phyloP scores from a whole-genome alignment of 1,140 invertebrate species.

The Doryteuthis pealeii region DNA sequence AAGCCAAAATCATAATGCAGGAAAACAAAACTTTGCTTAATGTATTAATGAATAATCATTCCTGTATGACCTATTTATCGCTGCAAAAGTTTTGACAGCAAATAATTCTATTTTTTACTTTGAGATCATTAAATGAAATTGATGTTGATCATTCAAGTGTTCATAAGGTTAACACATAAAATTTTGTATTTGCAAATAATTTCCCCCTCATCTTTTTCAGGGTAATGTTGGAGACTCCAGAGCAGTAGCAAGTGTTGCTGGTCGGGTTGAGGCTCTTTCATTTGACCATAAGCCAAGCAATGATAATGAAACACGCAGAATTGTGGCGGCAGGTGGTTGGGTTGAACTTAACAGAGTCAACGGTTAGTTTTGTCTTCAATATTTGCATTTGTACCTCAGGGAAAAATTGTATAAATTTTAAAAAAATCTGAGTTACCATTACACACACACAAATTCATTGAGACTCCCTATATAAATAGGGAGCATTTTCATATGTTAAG shows the following conservation, averaged over 20 bases:
- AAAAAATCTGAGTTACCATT: neutral
- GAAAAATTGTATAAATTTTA: neutral
- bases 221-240: constrained; percentile 95
- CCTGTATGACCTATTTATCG: too few relatives aligned
- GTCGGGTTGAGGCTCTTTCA: constrained; percentile 72
- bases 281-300: constrained; percentile 94
- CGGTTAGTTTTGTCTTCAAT: constrained; percentile 65
- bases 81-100: too few relatives aligned
- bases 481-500: too few relatives aligned
- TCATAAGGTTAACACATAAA: too few relatives aligned
- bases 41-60: too few relatives aligned
- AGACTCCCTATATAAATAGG: too few relatives aligned
- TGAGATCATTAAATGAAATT: too few relatives aligned
- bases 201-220: constrained; percentile 61
- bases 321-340: constrained; percentile 87
- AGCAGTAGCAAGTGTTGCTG: constrained; percentile 75
- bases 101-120: too few relatives aligned
- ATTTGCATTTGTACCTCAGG: neutral
- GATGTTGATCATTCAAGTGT: too few relatives aligned
- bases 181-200: too few relatives aligned
- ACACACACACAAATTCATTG: neutral
- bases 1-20: too few relatives aligned
- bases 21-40: too few relatives aligned
- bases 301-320: constrained; percentile 77
- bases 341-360: constrained; percentile 97